Evolutionary conservation across 2,888 invertebrate species (phyloP), one percentile per base, ranked within the genome.

Genomic region (Serrognathus titanus): DNA sequence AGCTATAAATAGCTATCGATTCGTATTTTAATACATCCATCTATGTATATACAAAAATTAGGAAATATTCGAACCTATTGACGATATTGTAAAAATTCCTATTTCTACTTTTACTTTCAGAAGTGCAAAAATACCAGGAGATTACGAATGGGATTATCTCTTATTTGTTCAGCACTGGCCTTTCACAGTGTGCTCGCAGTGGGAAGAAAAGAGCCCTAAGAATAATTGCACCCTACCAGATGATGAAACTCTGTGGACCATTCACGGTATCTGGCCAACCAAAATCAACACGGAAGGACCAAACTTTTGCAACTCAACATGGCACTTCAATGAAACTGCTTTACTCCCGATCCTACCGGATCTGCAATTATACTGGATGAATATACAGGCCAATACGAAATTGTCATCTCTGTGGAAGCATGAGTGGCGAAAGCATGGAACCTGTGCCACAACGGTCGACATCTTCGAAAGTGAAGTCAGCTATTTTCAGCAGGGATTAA

Each of bases 111-210:
- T 7, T 31, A 31, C 4, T 31, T 31, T 31, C 24, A 31, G 24
- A 31, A 7, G 24, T 31, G 24, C 24, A 7, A 31, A 31, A 31
- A 31, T 31, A 31, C 6, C 24, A 31, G 24, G 24, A 31, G 51
- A 72, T 43, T 62, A 79, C 41, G 79, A 83, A 9, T 92, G 89
- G 84, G 92, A 93, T 72, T 75, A 88, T 43, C 69, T 93, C 6
- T 85, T 93, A 58, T 93, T 90, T 70, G 89, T 90, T 0, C 92
- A 92, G 74, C 83, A 85, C 66, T 93, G 92, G 92, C 91, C 92
- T 0, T 80, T 82, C 40, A 86, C 88, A 0, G 81, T 85, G 2
- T 92, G 92, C 69, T 81, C 82, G 41, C 80, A 84, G 59, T 92
- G 90, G 90, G 81, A 85, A 66, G 83, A 86, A 63, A 76, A 80